phyloP scores from a whole-genome alignment of 1,140 invertebrate genomes.

The Octopus bimaculoides region DNA sequence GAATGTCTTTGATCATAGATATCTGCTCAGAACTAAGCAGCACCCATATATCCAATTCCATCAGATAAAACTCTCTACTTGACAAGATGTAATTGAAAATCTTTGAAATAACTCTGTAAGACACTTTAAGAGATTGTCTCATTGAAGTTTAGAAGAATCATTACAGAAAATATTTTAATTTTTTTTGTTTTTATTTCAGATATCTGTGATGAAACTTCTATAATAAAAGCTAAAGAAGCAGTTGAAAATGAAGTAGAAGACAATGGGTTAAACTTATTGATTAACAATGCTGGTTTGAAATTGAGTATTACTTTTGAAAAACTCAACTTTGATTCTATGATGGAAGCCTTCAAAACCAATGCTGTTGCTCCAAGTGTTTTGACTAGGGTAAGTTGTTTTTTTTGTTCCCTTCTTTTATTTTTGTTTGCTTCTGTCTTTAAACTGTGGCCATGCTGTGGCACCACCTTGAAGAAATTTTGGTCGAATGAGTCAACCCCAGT shows the following conservation, averaged over 20 bases:
- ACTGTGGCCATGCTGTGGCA: too few relatives aligned
- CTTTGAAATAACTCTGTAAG: too few relatives aligned
- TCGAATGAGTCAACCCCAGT: too few relatives aligned
- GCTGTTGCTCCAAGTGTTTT: slow-evolving; percentile 25
- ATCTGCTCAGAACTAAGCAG: too few relatives aligned
- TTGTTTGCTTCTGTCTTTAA: not conserved
- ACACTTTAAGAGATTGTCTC: too few relatives aligned
- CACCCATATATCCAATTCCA: too few relatives aligned
- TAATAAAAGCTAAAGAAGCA: slow-evolving; percentile 5
- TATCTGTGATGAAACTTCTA: slow-evolving; percentile 16
- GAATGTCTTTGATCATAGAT: too few relatives aligned
- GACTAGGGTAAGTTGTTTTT: slow-evolving; percentile 19
- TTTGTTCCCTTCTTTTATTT: slow-evolving; percentile 6
- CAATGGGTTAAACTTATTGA: slow-evolving; percentile 26
- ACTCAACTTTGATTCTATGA: slow-evolving; percentile 20
- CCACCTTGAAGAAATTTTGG: too few relatives aligned
- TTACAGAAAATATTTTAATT: not conserved
- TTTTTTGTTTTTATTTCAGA: slow-evolving; percentile 17
- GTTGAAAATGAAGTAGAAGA: slow-evolving; percentile 15
- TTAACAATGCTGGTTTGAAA: slow-evolving; percentile 28
- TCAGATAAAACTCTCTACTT: too few relatives aligned
- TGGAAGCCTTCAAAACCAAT: slow-evolving; percentile 22
- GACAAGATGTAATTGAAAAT: too few relatives aligned
- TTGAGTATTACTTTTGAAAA: slow-evolving; percentile 13
- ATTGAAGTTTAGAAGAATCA: too few relatives aligned